These are phyloP conservation scores for Colius striatus DNA, from an alignment of 2,113 vertebrate species.

Conservation along the genomic window DNA sequence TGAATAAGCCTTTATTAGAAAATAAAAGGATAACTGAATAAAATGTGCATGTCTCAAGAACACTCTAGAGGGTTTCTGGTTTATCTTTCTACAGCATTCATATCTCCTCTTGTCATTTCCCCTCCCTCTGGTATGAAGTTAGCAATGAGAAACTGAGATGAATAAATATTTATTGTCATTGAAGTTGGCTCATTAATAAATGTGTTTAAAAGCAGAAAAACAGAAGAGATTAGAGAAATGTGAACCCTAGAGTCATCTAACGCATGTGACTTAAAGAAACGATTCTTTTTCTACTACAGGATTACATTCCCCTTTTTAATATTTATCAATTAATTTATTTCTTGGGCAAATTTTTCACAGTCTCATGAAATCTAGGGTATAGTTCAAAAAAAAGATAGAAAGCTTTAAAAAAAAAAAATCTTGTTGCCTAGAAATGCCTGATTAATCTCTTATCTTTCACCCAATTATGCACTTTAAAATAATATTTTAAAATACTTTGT, in stretches of 20 bases:
- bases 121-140: accelerated
- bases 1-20: not conserved
- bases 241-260: not conserved
- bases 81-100: not conserved
- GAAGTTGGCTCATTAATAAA: not conserved
- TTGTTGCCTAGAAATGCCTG: not conserved
- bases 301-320: not conserved
- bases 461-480: not conserved
- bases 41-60: not conserved
- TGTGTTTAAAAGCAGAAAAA: not conserved
- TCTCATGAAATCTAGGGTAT: not conserved
- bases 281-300: not conserved
- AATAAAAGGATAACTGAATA: not conserved
- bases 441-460: not conserved
- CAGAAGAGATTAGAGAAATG: not conserved
- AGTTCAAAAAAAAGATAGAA: not conserved
- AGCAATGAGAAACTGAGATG: not conserved
- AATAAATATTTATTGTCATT: not conserved
- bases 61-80: not conserved
- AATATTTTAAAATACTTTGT: not conserved
- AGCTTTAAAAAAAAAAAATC: not conserved
- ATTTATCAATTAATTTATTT: not conserved
- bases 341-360: not conserved
- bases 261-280: not conserved
- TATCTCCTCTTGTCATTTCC: not conserved